Evolutionary conservation across 2,888 invertebrate genomes (phyloP).

Genomic region (Meteorus cinctellus): DNA sequence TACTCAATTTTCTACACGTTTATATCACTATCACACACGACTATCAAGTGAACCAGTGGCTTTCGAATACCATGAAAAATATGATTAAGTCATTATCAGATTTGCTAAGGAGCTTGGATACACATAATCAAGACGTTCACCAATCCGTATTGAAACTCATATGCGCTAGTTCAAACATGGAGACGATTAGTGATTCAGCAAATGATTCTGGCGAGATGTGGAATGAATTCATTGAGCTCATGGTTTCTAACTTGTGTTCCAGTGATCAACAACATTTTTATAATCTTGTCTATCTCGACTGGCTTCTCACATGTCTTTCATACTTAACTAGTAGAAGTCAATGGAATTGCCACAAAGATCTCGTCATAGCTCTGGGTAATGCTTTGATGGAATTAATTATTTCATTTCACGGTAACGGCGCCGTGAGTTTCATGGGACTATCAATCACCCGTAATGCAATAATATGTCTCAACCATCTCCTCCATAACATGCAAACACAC

Average conservation of each 20-base stretch:
- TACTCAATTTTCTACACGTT: constrained; percentile 72
- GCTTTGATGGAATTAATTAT: constrained; percentile 74
- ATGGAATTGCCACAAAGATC: constrained; percentile 62
- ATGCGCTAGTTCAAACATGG: constrained; percentile 58
- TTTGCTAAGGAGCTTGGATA: constrained; percentile 61
- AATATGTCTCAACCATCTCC: constrained; percentile 75
- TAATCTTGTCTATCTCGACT: constrained; percentile 76
- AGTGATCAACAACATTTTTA: constrained; percentile 76
- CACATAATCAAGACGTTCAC: constrained; percentile 64
- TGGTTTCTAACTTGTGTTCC: constrained; percentile 74
- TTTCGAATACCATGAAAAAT: constrained; percentile 60
- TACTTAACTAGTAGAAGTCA: constrained; percentile 74
- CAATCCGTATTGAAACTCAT: constrained; percentile 66
- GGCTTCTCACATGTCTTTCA: constrained; percentile 74
- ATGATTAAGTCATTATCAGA: constrained; percentile 65
- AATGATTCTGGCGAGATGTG: constrained; percentile 63
- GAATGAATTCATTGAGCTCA: constrained; percentile 73
- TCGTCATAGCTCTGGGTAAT: constrained; percentile 71
- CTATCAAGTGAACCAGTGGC: constrained; percentile 57
- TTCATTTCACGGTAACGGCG: constrained; percentile 76
- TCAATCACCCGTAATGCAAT: constrained; percentile 76
- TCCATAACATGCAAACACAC: constrained; percentile 74
- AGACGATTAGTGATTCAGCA: background rate
- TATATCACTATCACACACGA: constrained; percentile 58
- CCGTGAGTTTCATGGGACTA: constrained; percentile 76